phyloP scores from a whole-genome alignment of 1,140 invertebrate genomes.

The Teleopsis dalmanni region DNA sequence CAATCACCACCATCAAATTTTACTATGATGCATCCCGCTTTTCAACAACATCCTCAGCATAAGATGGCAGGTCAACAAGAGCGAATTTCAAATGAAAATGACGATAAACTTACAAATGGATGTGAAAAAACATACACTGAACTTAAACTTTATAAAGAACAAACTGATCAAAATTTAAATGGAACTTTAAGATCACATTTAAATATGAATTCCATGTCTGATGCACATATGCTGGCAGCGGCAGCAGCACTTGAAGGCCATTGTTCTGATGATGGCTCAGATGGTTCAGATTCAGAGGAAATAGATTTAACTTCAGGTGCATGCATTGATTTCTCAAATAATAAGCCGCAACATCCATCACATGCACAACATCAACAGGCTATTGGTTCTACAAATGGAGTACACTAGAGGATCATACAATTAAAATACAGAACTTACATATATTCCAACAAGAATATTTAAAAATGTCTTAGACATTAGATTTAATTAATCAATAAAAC shows the following conservation, averaged over 20 bases:
- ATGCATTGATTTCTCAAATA: constrained; percentile 43
- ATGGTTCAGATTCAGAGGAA: constrained; percentile 42
- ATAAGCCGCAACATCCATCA: constrained; percentile 13
- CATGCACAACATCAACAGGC: constrained; percentile 15
- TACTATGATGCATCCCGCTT: constrained; percentile 44
- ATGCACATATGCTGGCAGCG: constrained; percentile 17
- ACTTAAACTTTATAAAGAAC: constrained; percentile 40
- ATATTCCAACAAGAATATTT: too few relatives aligned
- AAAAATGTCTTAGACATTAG: too few relatives aligned
- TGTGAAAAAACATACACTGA: constrained; percentile 40
- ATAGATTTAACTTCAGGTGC: constrained; percentile 41
- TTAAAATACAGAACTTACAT: too few relatives aligned
- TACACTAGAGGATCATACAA: too few relatives aligned
- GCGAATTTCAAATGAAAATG: not conserved
- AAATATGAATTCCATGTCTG: constrained; percentile 12
- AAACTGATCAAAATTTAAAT: constrained; percentile 9
- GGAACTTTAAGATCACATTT: constrained; percentile 4
- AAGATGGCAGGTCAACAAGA: constrained; percentile 14
- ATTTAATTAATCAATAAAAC: too few relatives aligned
- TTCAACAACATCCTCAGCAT: constrained; percentile 28
- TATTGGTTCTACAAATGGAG: constrained; percentile 6
- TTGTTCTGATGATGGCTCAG: constrained; percentile 18
- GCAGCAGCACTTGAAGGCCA: constrained; percentile 17
- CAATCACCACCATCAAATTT: constrained; percentile 15
- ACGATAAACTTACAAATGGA: constrained; percentile 11